Evolutionary conservation across 2,797 vertebrate species (phyloP).

Genomic region (Crocodylus rhombifer): DNA sequence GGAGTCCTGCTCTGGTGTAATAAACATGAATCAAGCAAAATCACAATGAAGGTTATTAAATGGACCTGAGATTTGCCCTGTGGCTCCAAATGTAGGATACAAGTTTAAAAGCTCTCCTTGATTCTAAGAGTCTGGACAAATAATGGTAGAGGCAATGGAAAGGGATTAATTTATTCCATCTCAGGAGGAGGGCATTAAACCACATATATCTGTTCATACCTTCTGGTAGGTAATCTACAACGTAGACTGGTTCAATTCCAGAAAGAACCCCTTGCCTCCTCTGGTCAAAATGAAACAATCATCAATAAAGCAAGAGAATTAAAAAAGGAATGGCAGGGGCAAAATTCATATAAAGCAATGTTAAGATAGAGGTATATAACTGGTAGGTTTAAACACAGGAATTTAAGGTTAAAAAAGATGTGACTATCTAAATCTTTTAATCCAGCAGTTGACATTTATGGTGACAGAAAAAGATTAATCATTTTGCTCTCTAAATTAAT

Average conservation of each 20-base stretch:
- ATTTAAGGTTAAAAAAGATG: slow-evolving; percentile 76
- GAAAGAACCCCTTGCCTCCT: slow-evolving; percentile 35
- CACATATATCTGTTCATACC: slow-evolving; percentile 25
- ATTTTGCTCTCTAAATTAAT: slow-evolving; percentile 79
- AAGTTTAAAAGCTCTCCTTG: slow-evolving; percentile 27
- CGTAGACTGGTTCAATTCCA: slow-evolving; percentile 13
- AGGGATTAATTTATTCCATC: slow-evolving; percentile 61
- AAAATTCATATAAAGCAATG: slow-evolving; percentile 54
- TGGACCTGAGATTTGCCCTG: slow-evolving; percentile 8
- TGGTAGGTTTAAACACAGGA: slow-evolving; percentile 62
- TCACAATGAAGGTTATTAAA: slow-evolving; percentile 15
- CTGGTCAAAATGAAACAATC: slow-evolving; percentile 46
- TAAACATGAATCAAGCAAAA: slow-evolving; percentile 27
- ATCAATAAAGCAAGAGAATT: slow-evolving; percentile 41
- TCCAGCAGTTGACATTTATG: slow-evolving; percentile 76
- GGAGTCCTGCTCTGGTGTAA: slow-evolving; percentile 35
- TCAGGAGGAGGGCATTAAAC: slow-evolving; percentile 45
- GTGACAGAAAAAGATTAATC: slow-evolving; percentile 77
- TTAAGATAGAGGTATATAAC: slow-evolving; percentile 71
- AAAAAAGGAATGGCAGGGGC: slow-evolving; percentile 12
- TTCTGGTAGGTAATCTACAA: slow-evolving; percentile 60
- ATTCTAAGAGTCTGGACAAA: slow-evolving; percentile 37
- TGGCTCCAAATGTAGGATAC: slow-evolving; percentile 27
- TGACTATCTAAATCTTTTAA: slow-evolving; percentile 77
- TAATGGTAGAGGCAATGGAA: slow-evolving; percentile 10